These are phyloP conservation scores for Phrixothrix hirtus DNA, from an alignment of 2,888 invertebrate species.

Conservation along the genomic window DNA sequence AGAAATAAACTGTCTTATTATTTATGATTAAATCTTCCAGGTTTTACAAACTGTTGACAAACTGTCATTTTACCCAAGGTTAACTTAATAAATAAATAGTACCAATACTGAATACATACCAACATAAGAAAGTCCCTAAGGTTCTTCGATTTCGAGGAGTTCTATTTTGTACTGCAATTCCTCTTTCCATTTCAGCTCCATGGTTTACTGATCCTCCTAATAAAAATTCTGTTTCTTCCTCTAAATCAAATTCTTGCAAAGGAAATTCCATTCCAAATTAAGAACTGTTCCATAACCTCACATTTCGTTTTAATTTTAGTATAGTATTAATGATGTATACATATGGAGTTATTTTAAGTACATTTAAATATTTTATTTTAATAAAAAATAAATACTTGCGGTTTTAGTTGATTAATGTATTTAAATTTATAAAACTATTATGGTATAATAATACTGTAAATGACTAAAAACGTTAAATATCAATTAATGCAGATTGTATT, in stretches of 20 bases:
- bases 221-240: conserved; percentile 56
- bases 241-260: conserved; percentile 55
- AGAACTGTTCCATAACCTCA: conserved; percentile 28
- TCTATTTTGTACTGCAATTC: conserved; percentile 46
- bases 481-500: conserved; percentile 12
- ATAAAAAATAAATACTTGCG: no score
- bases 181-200: conserved; percentile 54
- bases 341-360: no score
- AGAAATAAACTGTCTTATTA: no score
- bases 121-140: conserved; percentile 47
- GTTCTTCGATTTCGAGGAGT: conserved; percentile 47
- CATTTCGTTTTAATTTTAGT: conserved; percentile 8
- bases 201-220: conserved; percentile 49
- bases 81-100: background rate
- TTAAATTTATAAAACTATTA: no score
- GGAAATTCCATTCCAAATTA: conserved; percentile 53
- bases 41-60: conserved; percentile 14
- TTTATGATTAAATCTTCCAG: no score
- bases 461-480: no score
- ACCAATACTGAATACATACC: conserved; percentile 40
- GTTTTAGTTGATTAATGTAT: no score
- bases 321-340: no score
- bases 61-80: conserved; percentile 2
- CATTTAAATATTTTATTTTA: no score
- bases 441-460: no score